Base-by-base conservation (phyloP, 1,140 invertebrate species). In the Cyclina sinensis region DNA sequence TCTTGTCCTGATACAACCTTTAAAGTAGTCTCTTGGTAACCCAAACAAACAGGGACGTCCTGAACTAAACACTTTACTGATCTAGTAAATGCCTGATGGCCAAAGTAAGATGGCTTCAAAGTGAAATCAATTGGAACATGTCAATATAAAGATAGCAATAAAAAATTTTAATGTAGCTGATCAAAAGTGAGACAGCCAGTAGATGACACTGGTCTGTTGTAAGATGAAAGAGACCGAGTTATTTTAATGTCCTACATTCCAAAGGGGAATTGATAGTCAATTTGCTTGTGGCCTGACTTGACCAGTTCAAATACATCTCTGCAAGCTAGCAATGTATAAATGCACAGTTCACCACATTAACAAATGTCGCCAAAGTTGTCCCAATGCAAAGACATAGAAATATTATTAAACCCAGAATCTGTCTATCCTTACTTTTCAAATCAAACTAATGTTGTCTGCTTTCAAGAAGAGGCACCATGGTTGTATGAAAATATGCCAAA, bases 231-330 rank as follows among this genome's bases (percentile, higher is more conserved):
- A 4, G n/a, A n/a, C 18, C 57, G n/a, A 62, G 27, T 21, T 62
- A 27, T 37, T 35, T 70, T 18, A 70, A 70, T 70, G 65, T 18
- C 12, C 65, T 37, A 1, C 11, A 12, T 70, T 27, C 65, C 7
- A 39, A 39, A 70, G 65, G 65, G 7, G 65, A 70, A 39, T 24
- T n/a, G 21, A 14, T 35, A 4, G 32, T 14, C 5, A 30, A 37
- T 16, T 27, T 21, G 65, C 65, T 70, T 37, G 1, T 70, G 65
- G 65, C 65, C 65, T 70, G 35, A 37, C 14, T 14, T 70, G 65
- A 70, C 65, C 65, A 70, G 65, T 70, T 70, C 65, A 70, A 70
- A 62, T 24, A 27, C 9, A 62, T 27, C 24, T 62, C 57, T 62
- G 57, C 57, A 18, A 62, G 57, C n/a, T 27, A 62, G n/a, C 1